These are phyloP conservation scores for Hippocampus zosterae DNA, from an alignment of 2,113 vertebrate species.

Conservation along the genomic window DNA sequence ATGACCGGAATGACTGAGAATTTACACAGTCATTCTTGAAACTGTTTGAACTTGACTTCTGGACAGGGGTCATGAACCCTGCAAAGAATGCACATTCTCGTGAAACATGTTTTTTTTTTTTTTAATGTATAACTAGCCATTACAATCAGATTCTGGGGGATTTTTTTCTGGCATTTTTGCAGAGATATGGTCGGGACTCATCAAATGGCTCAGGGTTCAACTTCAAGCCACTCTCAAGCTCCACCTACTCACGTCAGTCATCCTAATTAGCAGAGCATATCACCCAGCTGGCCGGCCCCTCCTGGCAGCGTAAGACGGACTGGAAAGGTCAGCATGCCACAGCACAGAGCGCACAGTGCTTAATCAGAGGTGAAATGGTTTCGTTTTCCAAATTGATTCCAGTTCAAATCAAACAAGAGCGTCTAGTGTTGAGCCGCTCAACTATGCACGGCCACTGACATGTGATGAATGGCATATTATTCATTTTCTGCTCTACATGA, in stretches of 20 bases:
- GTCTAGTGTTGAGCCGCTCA: constrained; percentile 69
- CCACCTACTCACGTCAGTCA: constrained; percentile 64
- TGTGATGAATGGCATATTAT: constrained; percentile 32
- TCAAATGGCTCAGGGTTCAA: constrained; percentile 54
- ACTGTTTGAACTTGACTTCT: not conserved
- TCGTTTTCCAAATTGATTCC: constrained; percentile 73
- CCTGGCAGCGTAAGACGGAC: constrained; percentile 60
- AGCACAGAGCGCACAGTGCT: constrained; percentile 64
- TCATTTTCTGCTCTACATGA: constrained; percentile 38
- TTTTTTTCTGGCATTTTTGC: not conserved
- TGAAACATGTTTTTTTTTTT: not conserved
- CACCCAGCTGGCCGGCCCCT: constrained; percentile 45
- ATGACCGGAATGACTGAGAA: not conserved
- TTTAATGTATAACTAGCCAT: not conserved
- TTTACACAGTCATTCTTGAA: not conserved
- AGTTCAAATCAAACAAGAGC: constrained; percentile 67
- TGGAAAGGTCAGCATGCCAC: constrained; percentile 75
- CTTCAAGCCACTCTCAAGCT: constrained; percentile 51
- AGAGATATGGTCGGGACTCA: not conserved
- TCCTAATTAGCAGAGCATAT: constrained; percentile 64
- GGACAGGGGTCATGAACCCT: not conserved
- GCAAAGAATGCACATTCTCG: not conserved
- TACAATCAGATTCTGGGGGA: not conserved
- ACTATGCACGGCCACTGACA: constrained; percentile 34
- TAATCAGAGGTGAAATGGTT: constrained; percentile 74